Base-by-base conservation (phyloP, 2,797 vertebrate genomes). In the Merluccius polli region DNA sequence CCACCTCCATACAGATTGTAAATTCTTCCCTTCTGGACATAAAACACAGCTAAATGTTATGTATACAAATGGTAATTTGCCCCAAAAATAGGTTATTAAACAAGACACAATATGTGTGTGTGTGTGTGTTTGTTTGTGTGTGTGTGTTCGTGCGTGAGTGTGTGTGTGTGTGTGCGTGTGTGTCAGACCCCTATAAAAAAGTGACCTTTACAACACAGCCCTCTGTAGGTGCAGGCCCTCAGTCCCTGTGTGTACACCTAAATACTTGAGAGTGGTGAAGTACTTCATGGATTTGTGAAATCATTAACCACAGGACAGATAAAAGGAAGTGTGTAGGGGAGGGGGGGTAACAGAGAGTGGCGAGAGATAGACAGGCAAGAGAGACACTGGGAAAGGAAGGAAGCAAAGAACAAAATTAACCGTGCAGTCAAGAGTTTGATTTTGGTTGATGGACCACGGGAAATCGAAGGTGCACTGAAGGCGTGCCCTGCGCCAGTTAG, bases 221-320 rank as follows among this genome's bases (percentile, higher is more conserved):
- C 38, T 76, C 33, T 65, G 15, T 9, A 21, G 67, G 24, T 27
- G 72, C 73, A 70, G 77, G 83, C 59, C 76, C 44, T 48, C 16
- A 48, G 81, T 59, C 12, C 59, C 78, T 72, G 63, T 32, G 78
- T 81, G 21, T 77, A 86, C 75, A 78, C 79, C 74, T 75, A 87
- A 83, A 87, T 81, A 85, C 79, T 76, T 71, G 2, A 70, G 29
- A 70, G 35, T 32, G 41, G 36, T 72, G 63, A 82, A 84, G 81
- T 70, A 76, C 80, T 79, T 79, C 80, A 74, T 73, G 4, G 31
- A 24, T 77, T 77, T 82, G 83, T 89, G 85, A 79, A 93, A 93
- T 93, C 73, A 94, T 94, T 93, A 93, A 94, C 94, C 74, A 82
- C 11, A 12, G 36, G 32, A 38, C 75, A 82, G 88, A 90, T 86